Evolutionary conservation across 2,888 invertebrate genomes (phyloP).

Genomic region (Trichopoda pennipes): DNA sequence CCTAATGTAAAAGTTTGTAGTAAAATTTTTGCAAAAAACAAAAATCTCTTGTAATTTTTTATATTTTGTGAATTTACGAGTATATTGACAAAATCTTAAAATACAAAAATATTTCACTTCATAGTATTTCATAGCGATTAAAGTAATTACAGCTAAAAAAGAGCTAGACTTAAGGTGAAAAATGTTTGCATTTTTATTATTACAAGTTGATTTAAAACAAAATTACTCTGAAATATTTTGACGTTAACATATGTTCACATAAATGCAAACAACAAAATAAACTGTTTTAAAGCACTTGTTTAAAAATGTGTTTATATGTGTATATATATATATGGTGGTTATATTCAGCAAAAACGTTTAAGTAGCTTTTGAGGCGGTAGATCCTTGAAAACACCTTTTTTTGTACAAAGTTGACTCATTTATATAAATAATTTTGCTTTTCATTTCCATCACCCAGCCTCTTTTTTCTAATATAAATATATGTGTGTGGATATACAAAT

Average conservation of each 20-base stretch:
- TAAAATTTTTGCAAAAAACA: no score
- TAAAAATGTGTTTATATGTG: no score
- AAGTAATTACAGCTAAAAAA: slow-evolving; percentile 14
- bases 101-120: neutral
- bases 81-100: neutral
- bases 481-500: neutral
- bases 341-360: neutral
- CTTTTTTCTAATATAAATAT: neutral
- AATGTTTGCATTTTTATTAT: slow-evolving; percentile 3
- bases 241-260: slow-evolving; percentile 38
- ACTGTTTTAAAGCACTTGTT: slow-evolving; percentile 5
- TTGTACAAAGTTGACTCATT: slow-evolving; percentile 71
- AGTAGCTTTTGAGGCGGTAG: slow-evolving; percentile 31
- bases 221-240: slow-evolving; percentile 32
- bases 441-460: slow-evolving; percentile 65
- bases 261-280: neutral
- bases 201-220: neutral
- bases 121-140: slow-evolving; percentile 7
- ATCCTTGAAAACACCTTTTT: slow-evolving; percentile 54
- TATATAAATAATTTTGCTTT: slow-evolving; percentile 14
- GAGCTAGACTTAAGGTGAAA: neutral
- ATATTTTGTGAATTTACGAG: no score
- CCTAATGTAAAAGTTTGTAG: no score
- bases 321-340: no score
- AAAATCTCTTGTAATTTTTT: no score